These are phyloP conservation scores for Diorhabda sublineata DNA, from an alignment of 1,140 invertebrate genomes.

Conservation along the genomic window DNA sequence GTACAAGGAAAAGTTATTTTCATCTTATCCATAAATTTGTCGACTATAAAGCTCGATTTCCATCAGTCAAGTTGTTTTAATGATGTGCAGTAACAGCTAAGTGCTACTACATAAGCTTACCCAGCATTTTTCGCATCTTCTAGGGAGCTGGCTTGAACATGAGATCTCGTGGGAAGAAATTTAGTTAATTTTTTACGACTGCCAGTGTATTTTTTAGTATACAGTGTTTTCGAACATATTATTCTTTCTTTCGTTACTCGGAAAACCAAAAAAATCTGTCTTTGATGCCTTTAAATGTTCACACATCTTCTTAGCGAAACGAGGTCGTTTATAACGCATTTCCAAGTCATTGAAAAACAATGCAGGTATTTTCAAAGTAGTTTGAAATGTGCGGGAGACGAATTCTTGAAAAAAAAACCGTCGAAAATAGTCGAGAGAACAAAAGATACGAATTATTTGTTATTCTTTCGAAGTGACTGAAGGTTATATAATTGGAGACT, in stretches of 20 bases:
- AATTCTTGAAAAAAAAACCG: slow-evolving; percentile 20
- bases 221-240: too few species aligned
- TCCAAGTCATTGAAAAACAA: slow-evolving; percentile 36
- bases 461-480: slow-evolving; percentile 17
- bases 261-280: slow-evolving; percentile 32
- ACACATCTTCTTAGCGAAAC: slow-evolving; percentile 28
- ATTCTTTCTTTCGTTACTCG: slow-evolving; percentile 20
- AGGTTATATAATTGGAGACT: slow-evolving; percentile 14
- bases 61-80: too few species aligned
- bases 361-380: slow-evolving; percentile 29
- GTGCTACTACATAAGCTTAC: too few species aligned
- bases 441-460: slow-evolving; percentile 18
- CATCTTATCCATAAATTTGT: too few species aligned
- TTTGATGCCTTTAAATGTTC: slow-evolving; percentile 36
- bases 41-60: too few species aligned
- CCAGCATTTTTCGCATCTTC: too few species aligned
- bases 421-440: slow-evolving; percentile 20
- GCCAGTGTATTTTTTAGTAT: too few species aligned
- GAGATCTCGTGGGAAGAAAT: too few species aligned
- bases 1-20: too few species aligned
- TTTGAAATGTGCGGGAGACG: slow-evolving; percentile 13
- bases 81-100: too few species aligned
- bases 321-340: slow-evolving; percentile 34
- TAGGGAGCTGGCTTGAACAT: too few species aligned
- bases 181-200: too few species aligned